A percentile compares a stretch with the other conserved stretches of the same genome.
Conservation (phyloP, 2,113 vertebrate genomes). For the Notechis scutatus region DNA sequence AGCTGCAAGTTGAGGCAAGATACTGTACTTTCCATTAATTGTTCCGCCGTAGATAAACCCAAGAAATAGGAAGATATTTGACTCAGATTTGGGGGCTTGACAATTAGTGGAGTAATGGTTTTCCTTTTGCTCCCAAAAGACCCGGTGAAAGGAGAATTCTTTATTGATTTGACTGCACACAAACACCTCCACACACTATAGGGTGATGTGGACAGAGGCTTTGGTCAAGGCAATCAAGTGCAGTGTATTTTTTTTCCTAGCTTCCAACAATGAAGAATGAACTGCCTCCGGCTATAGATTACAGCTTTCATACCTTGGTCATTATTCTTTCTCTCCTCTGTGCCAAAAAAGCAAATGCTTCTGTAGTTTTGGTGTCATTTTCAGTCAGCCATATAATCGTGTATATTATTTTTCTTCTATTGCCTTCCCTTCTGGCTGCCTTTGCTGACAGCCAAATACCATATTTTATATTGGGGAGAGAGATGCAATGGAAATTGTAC, state of each 20-base stretch:
- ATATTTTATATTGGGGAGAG: not conserved
- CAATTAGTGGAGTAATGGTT: not conserved
- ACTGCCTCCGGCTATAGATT: not conserved
- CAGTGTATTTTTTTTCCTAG: not conserved
- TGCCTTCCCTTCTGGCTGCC: not conserved
- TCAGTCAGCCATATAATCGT: slow-evolving; percentile 23
- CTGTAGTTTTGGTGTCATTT: slow-evolving; percentile 21
- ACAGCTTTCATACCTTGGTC: slow-evolving; percentile 2
- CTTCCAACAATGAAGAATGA: slow-evolving; percentile 20
- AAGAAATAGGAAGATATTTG: not conserved
- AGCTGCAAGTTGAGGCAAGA: slow-evolving; percentile 54
- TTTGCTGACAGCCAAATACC: not conserved
- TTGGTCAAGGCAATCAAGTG: not conserved
- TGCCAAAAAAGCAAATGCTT: not conserved
- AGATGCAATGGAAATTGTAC: not conserved
- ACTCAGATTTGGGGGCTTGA: not conserved
- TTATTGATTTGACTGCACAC: not conserved
- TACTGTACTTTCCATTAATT: slow-evolving; percentile 54
- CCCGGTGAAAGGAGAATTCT: not conserved
- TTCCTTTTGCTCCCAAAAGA: not conserved
- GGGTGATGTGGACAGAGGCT: not conserved
- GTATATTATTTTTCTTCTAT: slow-evolving; percentile 21
- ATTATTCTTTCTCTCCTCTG: slow-evolving; percentile 25
- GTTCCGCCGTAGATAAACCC: slow-evolving; percentile 43
- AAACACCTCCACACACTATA: not conserved